phyloP scores from a whole-genome alignment of 1,140 invertebrate genomes.

The Polypedilum vanderplanki region DNA sequence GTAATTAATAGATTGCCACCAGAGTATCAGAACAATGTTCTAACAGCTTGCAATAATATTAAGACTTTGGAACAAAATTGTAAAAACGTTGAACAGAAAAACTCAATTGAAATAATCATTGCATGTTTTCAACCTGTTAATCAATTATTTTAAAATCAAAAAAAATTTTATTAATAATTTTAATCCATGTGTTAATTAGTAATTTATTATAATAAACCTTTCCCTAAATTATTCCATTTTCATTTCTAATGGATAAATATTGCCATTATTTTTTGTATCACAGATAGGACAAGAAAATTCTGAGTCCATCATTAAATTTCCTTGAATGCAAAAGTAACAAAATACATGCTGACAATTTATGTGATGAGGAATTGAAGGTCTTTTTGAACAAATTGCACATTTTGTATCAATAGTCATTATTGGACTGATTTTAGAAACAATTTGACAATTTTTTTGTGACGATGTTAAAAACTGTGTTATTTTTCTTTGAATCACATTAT shows the following conservation, averaged over 20 bases:
- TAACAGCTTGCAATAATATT: neutral
- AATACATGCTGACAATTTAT: constrained; percentile 58
- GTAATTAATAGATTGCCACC: constrained; percentile 40
- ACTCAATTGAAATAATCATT: neutral
- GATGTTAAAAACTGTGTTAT: constrained; percentile 43
- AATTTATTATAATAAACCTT: no score
- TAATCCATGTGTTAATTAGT: no score
- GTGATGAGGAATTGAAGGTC: constrained; percentile 52
- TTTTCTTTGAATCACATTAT: constrained; percentile 47
- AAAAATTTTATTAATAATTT: no score
- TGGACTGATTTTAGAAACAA: constrained; percentile 34
- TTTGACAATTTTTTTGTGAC: constrained; percentile 23
- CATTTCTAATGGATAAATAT: neutral
- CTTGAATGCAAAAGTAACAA: constrained; percentile 55
- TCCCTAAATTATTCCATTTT: neutral
- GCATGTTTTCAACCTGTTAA: neutral
- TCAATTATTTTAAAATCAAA: no score
- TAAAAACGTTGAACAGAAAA: neutral
- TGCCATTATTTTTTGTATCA: neutral
- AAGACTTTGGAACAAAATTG: neutral
- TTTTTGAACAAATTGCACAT: constrained; percentile 51
- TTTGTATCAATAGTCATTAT: constrained; percentile 43
- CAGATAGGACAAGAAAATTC: constrained; percentile 40
- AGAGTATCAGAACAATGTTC: constrained; percentile 31
- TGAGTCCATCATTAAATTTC: constrained; percentile 39